phyloP scores from a whole-genome alignment of 2,888 invertebrate species.

The Troilus luridus region DNA sequence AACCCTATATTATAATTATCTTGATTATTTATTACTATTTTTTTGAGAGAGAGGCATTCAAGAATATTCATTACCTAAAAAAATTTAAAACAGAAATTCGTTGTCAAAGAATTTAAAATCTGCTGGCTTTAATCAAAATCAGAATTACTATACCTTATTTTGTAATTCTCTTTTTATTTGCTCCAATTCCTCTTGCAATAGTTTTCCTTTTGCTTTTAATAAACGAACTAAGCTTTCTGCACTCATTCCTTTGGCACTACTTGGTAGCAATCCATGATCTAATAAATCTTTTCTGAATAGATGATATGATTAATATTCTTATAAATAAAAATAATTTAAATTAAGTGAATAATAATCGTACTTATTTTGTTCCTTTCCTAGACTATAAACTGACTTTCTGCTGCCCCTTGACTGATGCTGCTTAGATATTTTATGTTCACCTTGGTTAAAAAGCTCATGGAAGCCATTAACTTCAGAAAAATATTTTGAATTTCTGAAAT shows the following conservation, averaged over 20 bases:
- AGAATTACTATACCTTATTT: conserved; percentile 48
- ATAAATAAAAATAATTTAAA: not conserved
- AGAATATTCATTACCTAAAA: no score
- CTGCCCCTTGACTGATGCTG: not conserved
- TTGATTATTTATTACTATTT: no score
- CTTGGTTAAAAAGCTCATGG: not conserved
- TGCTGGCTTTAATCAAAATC: no score
- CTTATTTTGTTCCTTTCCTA: conserved; percentile 23
- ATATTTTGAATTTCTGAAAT: conserved; percentile 34
- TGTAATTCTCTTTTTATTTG: conserved; percentile 61
- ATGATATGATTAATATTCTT: not conserved
- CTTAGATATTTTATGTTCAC: not conserved
- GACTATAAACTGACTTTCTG: conserved; percentile 5
- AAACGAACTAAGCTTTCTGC: conserved; percentile 62
- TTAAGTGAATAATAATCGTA: not conserved
- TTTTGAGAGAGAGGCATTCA: no score
- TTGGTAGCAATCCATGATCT: conserved; percentile 51
- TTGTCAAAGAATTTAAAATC: no score
- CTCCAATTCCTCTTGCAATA: conserved; percentile 62
- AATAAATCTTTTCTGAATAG: conserved; percentile 47
- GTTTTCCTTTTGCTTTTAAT: conserved; percentile 63
- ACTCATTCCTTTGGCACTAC: conserved; percentile 61
- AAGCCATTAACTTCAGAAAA: not conserved
- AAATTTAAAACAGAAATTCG: no score
- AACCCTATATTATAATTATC: no score